Conservation (phyloP, 2,888 invertebrate genomes). For the Bruchidius siliquastri region DNA sequence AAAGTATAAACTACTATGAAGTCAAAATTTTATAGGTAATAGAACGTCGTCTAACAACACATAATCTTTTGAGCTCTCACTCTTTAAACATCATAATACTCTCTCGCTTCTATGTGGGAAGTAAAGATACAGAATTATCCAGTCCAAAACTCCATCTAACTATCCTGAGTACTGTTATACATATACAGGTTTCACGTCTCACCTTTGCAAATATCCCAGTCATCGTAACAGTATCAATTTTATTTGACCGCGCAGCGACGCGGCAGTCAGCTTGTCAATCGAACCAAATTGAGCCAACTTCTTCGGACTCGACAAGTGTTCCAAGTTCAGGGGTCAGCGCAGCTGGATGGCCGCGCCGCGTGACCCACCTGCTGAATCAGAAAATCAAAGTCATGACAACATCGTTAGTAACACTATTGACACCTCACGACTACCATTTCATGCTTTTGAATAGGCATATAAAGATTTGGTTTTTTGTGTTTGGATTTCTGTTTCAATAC, state of each 20-base stretch:
- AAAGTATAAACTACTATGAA: no score
- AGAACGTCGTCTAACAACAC: no score
- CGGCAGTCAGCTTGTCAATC: background rate
- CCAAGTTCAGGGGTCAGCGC: background rate
- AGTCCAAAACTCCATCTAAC: no score
- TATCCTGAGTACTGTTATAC: no score
- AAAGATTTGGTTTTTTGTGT: background rate
- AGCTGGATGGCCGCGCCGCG: background rate
- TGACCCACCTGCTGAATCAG: background rate
- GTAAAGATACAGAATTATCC: no score
- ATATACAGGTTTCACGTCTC: background rate
- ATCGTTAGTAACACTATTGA: background rate
- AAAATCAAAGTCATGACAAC: background rate
- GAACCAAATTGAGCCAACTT: background rate
- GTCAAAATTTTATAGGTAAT: no score
- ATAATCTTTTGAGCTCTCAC: no score
- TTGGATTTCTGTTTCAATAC: background rate
- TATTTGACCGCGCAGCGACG: background rate
- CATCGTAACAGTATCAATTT: background rate
- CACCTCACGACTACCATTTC: background rate
- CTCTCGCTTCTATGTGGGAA: no score
- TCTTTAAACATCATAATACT: no score
- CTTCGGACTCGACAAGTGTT: background rate
- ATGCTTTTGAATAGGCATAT: background rate
- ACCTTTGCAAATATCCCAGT: background rate